Base-by-base conservation (phyloP, 2,888 invertebrate species). In the Arctia plantaginis region DNA sequence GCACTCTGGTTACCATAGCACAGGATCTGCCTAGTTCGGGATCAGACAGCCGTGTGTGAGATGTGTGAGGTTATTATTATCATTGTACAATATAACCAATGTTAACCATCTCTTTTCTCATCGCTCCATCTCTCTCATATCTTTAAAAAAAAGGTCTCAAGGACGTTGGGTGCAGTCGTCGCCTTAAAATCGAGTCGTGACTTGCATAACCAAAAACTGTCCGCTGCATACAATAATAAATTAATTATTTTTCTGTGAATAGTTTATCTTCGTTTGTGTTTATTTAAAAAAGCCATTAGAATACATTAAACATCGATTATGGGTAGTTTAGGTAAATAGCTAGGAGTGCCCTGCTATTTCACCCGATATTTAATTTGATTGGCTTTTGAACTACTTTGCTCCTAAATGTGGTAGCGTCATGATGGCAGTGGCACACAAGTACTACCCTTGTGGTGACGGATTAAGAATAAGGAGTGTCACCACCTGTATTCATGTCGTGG, bases 191-290 rank as follows among this genome's bases (percentile, higher is more conserved):
- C 27, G 7, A 30, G 30, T 67, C 44, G 67, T 23, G 69, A 33
- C 69, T 69, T 55, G 69, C 51, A 67, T 47, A 41, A 67, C 67
- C 30, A 67, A 67, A 66, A 27, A 41, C 6, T 67, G 30, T 47
- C 67, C 30, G 47, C 30, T 67, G 67, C 67, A 67, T 67, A 27
- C n/a, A n/a, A n/a, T n/a, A 18, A 18, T 27, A n/a, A n/a, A 44
- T 67, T 66, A 15, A 59, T 59, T 59, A 15, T 44, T 66, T 27
- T 44, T n/a, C 27, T 41, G 18, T 67, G 18, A 41, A 41, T 62
- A 27, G 27, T 30, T 30, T 15, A 6, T 62, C 13, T 30, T 30
- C 62, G 30, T 30, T 62, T 62, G 30, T 30, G 30, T 62, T 62
- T 30, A 62, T 62, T 62, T 62, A 62, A 62, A 30, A 62, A 62